Evolutionary conservation across 2,797 vertebrate species (phyloP), one percentile per base, ranked within the genome.

Genomic region (Helarctos malayanus): DNA sequence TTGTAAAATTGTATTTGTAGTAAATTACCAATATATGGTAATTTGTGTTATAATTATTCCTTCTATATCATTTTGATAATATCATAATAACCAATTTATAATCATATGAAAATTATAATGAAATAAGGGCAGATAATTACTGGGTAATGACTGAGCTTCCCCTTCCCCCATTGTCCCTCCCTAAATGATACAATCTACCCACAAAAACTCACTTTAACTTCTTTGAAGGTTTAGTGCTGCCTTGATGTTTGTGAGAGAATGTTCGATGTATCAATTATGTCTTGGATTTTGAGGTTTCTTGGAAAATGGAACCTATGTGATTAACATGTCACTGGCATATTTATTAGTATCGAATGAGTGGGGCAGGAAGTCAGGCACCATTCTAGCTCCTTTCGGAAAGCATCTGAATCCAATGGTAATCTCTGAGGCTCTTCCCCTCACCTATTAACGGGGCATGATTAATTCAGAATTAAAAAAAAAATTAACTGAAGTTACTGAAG

Each of bases 1-100:
- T 89, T 75, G 18, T 84, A 89, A 94, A 97, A 84, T 38, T 86
- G 7, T 52, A 61, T 91, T 90, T 90, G 4, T 32, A 79, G 23
- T 38, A 83, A 89, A 47, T 87, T 15, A 45, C 23, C 7, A 92
- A 27, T 12, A 85, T 49, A 52, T 27, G 35, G 19, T 23, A 89
- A 88, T 29, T 80, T 63, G 71, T 59, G 13, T 38, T 45, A n/a
- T 14, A 75, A 73, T 84, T 89, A 90, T 76, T 71, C 15, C 10
- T 12, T 52, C 21, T 61, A 3, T 21, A 63, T 71, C 35, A 59
- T 95, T 92, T 96, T 71, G 47, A 76, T 1, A 93, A 84, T 29
- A 21, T 61, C 41, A 59, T 80, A 88, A 79, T 52, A 92, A n/a
- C 10, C 56, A 9, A 35, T 38, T 57, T 92, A 38, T 71, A 92